Evolutionary conservation across 2,113 vertebrate genomes (phyloP), one percentile per base, ranked within the genome.

Genomic region (Coryphaenoides rupestris): DNA sequence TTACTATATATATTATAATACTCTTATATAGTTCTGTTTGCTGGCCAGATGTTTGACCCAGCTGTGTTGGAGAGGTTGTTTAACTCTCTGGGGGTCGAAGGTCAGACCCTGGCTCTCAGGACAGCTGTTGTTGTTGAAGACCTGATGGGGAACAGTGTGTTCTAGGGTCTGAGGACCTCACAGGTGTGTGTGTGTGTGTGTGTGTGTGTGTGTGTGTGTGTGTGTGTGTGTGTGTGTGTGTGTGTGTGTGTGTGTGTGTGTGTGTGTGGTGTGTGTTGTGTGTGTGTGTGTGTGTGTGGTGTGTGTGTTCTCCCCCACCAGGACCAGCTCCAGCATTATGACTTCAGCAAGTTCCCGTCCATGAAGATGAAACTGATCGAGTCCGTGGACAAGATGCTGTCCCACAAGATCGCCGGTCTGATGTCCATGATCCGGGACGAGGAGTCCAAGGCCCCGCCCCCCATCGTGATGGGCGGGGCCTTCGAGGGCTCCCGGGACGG

Each of bases 281-380:
- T 68, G 17, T 63, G 60, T 52, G 61, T 64, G 62, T 33, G 24
- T 53, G 65, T n/a, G 1, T 7, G 61, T 47, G 61, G n/a, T 55
- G 55, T 26, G 21, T 28, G 21, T 53, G 33, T 69, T n/a, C n/a
- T 47, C 5, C 26, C 21, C 47, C 55, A 3, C 22, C 74, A 99
- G 96, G 95, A 97, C 54, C 93, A 92, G 82, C 62, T 99, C 53
- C 93, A 95, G 86, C 93, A 89, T 73, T 98, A 93, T 2, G 96
- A 99, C 88, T 99, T 99, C 87, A 92, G 91, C 47, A 98, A 95
- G 73, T 99, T 99, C 81, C 94, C 96, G 28, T 93, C 95, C 0
- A 84, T 99, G 84, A 99, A 96, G 85, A 88, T 93, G 45, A 99
- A 98, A 78, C 87, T 99, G 53, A 93, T 99, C 5, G 96, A 99